Base-by-base conservation (phyloP, 2,888 invertebrate genomes). In the Eubasilissa splendida region DNA sequence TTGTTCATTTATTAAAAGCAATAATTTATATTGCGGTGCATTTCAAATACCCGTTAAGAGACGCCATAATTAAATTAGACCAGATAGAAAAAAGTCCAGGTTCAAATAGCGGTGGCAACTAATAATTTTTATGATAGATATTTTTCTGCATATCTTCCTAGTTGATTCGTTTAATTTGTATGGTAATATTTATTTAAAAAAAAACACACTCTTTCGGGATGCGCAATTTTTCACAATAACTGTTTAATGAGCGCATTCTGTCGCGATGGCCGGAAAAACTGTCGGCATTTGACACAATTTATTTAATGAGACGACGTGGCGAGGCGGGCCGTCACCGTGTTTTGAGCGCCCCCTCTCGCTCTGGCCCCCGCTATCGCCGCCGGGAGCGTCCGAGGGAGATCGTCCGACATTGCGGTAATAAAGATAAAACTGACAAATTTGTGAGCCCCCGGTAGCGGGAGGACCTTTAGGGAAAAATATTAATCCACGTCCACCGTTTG, bases 351-450 rank as follows among this genome's bases (percentile, higher is more conserved):
- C 54, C 52, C 12, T 65, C 82, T 79, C 78, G 11, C 33, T 73
- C 76, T 73, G 9, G 59, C 60, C 58, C 66, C 22, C 52, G 73
- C 53, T 14, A 54, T 4, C 60, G 56, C 42, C 65, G 58, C 58
- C 9, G 9, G 12, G 14, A 52, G 68, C 52, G 80, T 11, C 50
- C 53, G 78, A 81, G 56, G 63, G 78, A 81, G 81, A 81, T 9
- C 60, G 54, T 74, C 22, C 53, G 78, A 60, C 78, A 58, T 71
- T 66, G 52, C 53, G 76, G 70, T 83, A 83, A 83, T 79, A 80
- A 83, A 82, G 83, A 83, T 83, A 83, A 83, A 82, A 82, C 83
- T 83, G 83, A 83, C 83, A 83, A 83, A 83, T 83, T 83, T 82
- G 80, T 77, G 77, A 77, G 68, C 65, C 65, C 22, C 31, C 77